Evolutionary conservation across 1,140 invertebrate species (phyloP).

Genomic region (Leguminivora glycinivorella): DNA sequence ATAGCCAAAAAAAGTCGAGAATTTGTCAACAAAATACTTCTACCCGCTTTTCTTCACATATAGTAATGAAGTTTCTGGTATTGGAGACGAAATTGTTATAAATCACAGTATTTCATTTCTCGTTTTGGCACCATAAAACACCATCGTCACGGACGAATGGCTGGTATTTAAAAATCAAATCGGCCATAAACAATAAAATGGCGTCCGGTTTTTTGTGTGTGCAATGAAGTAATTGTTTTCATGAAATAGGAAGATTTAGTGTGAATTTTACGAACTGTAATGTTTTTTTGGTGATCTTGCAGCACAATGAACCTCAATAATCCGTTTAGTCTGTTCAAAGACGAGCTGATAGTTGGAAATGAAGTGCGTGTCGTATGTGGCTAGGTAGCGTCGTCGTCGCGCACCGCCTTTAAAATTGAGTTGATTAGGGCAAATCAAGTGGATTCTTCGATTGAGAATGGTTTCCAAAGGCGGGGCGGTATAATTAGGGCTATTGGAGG

Average conservation of each 20-base stretch:
- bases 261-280: conserved; percentile 39
- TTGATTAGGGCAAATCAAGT: conserved; percentile 58
- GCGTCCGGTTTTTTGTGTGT: conserved; percentile 78
- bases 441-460: conserved; percentile 33
- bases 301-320: conserved; percentile 40
- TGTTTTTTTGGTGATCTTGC: conserved; percentile 32
- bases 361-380: conserved; percentile 63
- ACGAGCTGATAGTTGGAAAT: conserved; percentile 43
- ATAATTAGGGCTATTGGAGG: conserved; percentile 24
- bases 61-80: too few relatives aligned
- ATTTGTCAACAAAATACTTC: background rate
- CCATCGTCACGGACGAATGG: conserved; percentile 22
- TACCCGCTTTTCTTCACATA: background rate
- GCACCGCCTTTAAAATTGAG: conserved; percentile 69
- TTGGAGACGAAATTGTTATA: background rate
- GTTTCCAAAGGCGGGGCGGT: conserved; percentile 9
- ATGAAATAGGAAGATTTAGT: conserved; percentile 49
- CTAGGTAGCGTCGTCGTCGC: conserved; percentile 65
- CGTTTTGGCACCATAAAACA: conserved; percentile 15
- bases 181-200: conserved; percentile 79
- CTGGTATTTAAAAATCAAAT: conserved; percentile 30
- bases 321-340: conserved; percentile 33
- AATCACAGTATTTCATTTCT: background rate
- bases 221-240: conserved; percentile 75
- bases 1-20: conserved; percentile 46